Evolutionary conservation across 92 coral and sea anemone species (phyloP).

Genomic region (Nematostella vectensis): DNA sequence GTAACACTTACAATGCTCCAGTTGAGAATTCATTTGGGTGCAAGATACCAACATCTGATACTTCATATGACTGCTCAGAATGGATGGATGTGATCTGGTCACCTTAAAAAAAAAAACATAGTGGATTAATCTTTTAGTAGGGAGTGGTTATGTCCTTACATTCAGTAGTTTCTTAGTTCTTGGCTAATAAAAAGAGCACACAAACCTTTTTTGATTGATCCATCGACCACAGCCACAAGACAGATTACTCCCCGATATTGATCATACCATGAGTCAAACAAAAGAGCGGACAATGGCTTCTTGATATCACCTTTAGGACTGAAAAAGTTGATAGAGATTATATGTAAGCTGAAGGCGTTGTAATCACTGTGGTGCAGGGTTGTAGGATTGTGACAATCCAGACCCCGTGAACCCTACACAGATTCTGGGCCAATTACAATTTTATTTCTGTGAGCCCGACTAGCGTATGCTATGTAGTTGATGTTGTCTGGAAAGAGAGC

Average conservation of each 20-base stretch:
- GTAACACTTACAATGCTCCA: slow-evolving; percentile 81
- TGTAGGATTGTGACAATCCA: too few species aligned
- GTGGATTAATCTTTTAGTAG: too few species aligned
- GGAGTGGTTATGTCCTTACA: too few species aligned
- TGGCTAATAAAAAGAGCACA: too few species aligned
- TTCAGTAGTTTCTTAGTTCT: too few species aligned
- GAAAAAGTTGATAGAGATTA: neutral
- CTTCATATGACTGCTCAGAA: slow-evolving; percentile 72
- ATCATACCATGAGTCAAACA: slow-evolving; percentile 98
- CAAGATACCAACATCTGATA: slow-evolving; percentile 86
- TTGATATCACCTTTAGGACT: slow-evolving; percentile 58
- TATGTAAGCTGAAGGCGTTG: neutral
- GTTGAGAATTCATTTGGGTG: slow-evolving; percentile 78
- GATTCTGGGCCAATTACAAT: too few species aligned
- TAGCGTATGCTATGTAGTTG: too few species aligned
- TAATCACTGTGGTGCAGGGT: too few species aligned
- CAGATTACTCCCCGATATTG: slow-evolving; percentile 94
- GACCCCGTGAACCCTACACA: too few species aligned
- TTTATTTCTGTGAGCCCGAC: too few species aligned
- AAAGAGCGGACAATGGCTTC: slow-evolving; percentile 56
- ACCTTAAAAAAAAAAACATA: slow-evolving; percentile 37
- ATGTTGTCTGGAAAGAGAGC: too few species aligned
- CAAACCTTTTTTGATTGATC: slow-evolving; percentile 89
- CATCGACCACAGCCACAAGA: slow-evolving; percentile 79
- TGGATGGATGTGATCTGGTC: slow-evolving; percentile 73